These are phyloP conservation scores for Lithobates pipiens DNA, from an alignment of 2,797 vertebrate genomes.

Conservation along the genomic window DNA sequence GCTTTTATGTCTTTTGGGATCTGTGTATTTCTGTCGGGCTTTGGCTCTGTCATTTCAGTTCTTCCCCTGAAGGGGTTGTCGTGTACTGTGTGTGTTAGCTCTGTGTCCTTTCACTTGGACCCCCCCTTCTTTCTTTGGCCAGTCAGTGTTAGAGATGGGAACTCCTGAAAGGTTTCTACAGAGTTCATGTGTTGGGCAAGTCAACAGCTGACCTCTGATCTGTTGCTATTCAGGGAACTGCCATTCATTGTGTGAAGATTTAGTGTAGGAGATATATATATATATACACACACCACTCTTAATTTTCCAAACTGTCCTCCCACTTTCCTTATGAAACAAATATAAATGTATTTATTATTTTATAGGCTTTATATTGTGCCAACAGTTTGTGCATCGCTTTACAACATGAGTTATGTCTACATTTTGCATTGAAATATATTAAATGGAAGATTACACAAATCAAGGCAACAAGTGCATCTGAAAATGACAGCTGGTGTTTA, in stretches of 20 bases:
- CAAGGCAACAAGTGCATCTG: too few relatives aligned
- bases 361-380: too few relatives aligned
- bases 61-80: background rate
- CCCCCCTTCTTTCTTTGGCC: background rate
- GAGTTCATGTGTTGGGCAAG: background rate
- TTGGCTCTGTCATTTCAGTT: background rate
- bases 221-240: background rate
- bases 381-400: too few relatives aligned
- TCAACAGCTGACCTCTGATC: background rate
- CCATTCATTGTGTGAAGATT: background rate
- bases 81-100: background rate
- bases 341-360: background rate
- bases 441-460: too few relatives aligned
- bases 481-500: too few relatives aligned
- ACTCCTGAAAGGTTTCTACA: background rate
- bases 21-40: background rate
- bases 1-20: background rate
- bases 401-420: too few relatives aligned
- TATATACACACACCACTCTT: too few relatives aligned
- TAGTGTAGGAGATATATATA: background rate
- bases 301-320: too few relatives aligned
- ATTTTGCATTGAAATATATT: too few relatives aligned
- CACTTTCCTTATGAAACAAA: background rate
- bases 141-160: background rate
- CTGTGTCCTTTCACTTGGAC: background rate